Evolutionary conservation across 2,113 vertebrate genomes (phyloP).

Genomic region (Chaenocephalus aceratus): DNA sequence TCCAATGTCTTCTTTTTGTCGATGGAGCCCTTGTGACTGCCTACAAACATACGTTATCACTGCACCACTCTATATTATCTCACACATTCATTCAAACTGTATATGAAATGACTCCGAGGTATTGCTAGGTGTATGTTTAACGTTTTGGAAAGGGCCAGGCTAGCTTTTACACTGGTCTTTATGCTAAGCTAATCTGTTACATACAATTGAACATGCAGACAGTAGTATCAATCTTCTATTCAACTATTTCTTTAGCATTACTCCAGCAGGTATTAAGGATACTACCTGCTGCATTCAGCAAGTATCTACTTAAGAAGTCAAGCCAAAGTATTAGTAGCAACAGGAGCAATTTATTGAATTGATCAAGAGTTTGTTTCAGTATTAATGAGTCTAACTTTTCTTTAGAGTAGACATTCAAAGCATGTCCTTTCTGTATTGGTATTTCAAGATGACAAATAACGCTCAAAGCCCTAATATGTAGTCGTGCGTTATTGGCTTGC

Average conservation of each 20-base stretch:
- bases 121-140: no score
- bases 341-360: not conserved
- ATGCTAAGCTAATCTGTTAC: not conserved
- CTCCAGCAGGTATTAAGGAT: not conserved
- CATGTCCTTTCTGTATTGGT: not conserved
- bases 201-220: not conserved
- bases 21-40: no score
- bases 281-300: not conserved
- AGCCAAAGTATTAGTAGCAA: not conserved
- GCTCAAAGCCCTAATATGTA: not conserved
- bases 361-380: not conserved
- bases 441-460: constrained; percentile 2
- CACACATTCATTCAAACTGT: no score
- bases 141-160: not conserved
- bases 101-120: no score
- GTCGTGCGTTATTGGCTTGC: no score
- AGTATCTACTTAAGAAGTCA: no score
- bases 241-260: not conserved
- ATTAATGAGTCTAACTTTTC: not conserved
- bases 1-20: no score
- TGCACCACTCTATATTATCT: no score
- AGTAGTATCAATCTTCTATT: not conserved
- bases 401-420: not conserved
- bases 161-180: not conserved
- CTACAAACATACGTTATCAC: no score